Conservation (phyloP, 2,888 invertebrate genomes). For the Watsonalla cultraria region DNA sequence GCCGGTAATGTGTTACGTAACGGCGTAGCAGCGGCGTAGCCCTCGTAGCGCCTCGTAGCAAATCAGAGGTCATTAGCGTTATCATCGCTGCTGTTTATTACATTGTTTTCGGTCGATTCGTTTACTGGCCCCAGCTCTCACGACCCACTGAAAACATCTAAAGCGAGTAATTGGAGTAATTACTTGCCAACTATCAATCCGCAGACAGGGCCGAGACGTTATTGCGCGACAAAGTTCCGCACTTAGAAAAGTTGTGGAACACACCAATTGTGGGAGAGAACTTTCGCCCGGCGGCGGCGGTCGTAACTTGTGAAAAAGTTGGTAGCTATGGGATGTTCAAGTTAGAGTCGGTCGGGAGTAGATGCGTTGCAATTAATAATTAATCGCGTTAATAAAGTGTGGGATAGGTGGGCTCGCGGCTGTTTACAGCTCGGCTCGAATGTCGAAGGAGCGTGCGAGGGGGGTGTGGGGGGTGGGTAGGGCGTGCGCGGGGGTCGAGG, state of each 20-base stretch:
- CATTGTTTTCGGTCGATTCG: slow-evolving; percentile 16
- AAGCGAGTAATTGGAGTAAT: slow-evolving; percentile 28
- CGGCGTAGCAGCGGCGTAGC: slow-evolving; percentile 24
- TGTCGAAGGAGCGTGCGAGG: slow-evolving; percentile 43
- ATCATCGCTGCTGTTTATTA: slow-evolving; percentile 15
- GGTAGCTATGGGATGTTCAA: slow-evolving; percentile 25
- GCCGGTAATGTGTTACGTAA: slow-evolving; percentile 23
- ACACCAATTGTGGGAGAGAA: slow-evolving; percentile 25
- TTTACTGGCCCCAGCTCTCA: slow-evolving; percentile 4
- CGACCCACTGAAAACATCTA: slow-evolving; percentile 23
- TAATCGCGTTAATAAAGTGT: slow-evolving; percentile 63
- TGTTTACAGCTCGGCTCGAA: slow-evolving; percentile 44
- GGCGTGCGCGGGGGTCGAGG: slow-evolving; percentile 31
- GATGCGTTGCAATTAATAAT: slow-evolving; percentile 56
- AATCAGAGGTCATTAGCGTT: slow-evolving; percentile 18
- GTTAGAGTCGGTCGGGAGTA: slow-evolving; percentile 32
- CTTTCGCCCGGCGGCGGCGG: slow-evolving; percentile 13
- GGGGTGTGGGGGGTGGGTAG: slow-evolving; percentile 25
- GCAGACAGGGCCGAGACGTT: slow-evolving; percentile 55
- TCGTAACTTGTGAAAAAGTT: slow-evolving; percentile 28
- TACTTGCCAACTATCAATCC: slow-evolving; percentile 41
- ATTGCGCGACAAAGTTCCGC: slow-evolving; percentile 45
- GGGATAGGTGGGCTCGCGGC: slow-evolving; percentile 49
- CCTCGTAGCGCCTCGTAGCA: slow-evolving; percentile 45
- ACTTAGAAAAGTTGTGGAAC: slow-evolving; percentile 49